phyloP scores from a whole-genome alignment of 2,113 vertebrate species.

The Micronycteris hirsuta region DNA sequence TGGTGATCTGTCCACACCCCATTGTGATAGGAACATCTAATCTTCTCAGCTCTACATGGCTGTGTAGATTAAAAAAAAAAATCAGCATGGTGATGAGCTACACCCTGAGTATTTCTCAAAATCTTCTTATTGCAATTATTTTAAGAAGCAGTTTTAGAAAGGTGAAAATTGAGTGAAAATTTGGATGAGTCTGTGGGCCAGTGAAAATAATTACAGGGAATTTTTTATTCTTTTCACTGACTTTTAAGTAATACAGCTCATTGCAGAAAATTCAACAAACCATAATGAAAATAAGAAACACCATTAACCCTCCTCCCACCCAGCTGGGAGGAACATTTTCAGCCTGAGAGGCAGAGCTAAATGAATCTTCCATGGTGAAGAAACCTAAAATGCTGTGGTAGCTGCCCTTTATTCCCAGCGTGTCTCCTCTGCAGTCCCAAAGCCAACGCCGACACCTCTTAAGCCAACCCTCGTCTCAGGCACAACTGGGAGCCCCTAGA shows the following conservation, averaged over 20 bases:
- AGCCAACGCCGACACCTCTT: neutral
- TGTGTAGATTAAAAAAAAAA: neutral
- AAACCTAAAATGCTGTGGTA: neutral
- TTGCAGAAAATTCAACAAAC: neutral
- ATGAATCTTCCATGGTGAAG: neutral
- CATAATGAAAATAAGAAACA: neutral
- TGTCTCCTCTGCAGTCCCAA: neutral
- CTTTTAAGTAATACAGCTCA: neutral
- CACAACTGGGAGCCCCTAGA: neutral
- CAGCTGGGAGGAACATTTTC: neutral
- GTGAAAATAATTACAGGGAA: constrained; percentile 9
- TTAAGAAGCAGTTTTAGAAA: constrained; percentile 28
- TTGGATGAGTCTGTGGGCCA: neutral
- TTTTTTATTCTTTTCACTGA: neutral
- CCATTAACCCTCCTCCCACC: neutral
- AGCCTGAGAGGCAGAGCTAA: neutral
- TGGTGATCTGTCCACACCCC: neutral
- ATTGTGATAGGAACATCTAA: neutral
- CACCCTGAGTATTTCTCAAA: neutral
- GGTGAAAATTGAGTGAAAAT: neutral
- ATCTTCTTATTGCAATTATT: neutral
- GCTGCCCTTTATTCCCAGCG: neutral
- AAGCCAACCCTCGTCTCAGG: neutral
- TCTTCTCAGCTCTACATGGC: neutral
- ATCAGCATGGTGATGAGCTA: neutral